A percentile compares a stretch with the other conserved stretches of the same genome.
phyloP scores from a whole-genome alignment of 2,797 vertebrate genomes.

The Peromyscus melanophrys region DNA sequence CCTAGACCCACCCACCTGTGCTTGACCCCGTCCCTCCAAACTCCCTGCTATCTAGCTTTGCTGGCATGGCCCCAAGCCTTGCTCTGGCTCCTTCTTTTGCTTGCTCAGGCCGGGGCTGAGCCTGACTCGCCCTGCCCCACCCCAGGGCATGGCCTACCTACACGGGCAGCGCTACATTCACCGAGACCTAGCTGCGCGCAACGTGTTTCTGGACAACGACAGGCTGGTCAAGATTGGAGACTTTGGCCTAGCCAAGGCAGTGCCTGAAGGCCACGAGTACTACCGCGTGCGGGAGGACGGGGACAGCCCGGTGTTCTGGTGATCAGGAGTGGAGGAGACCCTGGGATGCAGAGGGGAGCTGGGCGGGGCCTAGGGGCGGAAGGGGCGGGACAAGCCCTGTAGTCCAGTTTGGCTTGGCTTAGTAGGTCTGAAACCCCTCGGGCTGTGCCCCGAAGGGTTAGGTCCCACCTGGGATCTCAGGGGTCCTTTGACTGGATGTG shows the following conservation, averaged over 20 bases:
- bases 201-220: conserved; percentile 95
- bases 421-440: too few species aligned
- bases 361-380: neutral
- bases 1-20: neutral
- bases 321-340: conserved; percentile 65
- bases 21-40: neutral
- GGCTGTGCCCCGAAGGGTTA: neutral
- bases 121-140: neutral
- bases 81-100: neutral
- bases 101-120: neutral
- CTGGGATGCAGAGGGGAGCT: neutral
- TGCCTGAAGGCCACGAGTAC: conserved; percentile 94
- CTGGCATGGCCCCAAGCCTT: neutral
- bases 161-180: conserved; percentile 95
- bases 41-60: neutral
- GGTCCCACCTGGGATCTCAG: neutral
- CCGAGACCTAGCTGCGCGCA: conserved; percentile 95
- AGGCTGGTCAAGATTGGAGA: conserved; percentile 96
- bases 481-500: neutral
- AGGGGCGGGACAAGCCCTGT: too few species aligned
- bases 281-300: conserved; percentile 95
- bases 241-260: conserved; percentile 95
- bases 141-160: conserved; percentile 97
- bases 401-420: neutral
- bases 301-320: conserved; percentile 97